These are phyloP conservation scores for Lepetodrilus schrolli DNA, from an alignment of 2,888 invertebrate genomes.

Conservation along the genomic window DNA sequence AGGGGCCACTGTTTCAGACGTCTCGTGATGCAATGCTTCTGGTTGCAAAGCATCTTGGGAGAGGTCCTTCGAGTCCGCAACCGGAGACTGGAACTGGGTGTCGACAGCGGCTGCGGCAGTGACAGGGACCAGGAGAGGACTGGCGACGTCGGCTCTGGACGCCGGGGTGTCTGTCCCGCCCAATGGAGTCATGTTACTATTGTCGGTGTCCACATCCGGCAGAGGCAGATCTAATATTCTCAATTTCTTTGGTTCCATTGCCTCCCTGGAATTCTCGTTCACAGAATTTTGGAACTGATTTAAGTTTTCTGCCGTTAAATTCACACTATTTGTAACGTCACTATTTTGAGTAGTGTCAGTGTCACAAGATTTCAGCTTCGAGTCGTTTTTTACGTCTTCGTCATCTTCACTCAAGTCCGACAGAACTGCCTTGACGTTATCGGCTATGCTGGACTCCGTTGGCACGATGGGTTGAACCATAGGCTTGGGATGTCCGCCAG, in stretches of 20 bases:
- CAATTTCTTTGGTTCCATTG: conserved; percentile 9
- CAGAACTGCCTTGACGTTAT: conserved; percentile 8
- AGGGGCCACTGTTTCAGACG: neutral
- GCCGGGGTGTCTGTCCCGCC: neutral
- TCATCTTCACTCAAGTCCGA: conserved; percentile 12
- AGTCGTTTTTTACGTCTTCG: neutral
- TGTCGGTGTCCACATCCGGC: conserved; percentile 26
- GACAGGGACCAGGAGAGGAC: neutral
- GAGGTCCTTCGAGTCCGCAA: neutral
- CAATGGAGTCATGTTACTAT: conserved; percentile 13
- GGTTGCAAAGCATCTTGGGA: neutral
- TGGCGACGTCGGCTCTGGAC: neutral
- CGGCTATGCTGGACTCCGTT: neutral
- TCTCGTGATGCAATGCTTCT: neutral
- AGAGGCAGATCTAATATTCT: conserved; percentile 25
- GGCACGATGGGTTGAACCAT: neutral
- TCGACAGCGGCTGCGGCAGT: neutral
- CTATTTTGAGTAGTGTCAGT: neutral
- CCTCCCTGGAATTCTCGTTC: conserved; percentile 18
- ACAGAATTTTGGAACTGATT: neutral
- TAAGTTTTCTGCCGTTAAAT: neutral
- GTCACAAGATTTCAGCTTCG: neutral
- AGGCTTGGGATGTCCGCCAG: neutral
- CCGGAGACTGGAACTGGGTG: neutral
- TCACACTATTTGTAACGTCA: neutral